Percentiles rank a stretch among this genome's conserved stretches.
phyloP scores from a whole-genome alignment of 2,113 vertebrate species.

The Pangasianodon hypophthalmus region DNA sequence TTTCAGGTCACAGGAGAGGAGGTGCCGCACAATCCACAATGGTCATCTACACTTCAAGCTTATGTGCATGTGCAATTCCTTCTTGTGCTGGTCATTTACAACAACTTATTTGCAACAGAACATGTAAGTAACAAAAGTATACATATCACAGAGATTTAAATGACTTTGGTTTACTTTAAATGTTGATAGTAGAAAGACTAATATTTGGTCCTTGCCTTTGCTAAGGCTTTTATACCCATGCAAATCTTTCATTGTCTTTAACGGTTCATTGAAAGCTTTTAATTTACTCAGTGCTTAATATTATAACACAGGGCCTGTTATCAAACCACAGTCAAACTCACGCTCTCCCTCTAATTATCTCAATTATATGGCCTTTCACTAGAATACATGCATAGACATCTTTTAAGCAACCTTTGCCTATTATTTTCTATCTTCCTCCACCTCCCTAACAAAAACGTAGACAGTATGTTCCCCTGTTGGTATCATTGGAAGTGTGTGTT shows the following conservation, averaged over 20 bases:
- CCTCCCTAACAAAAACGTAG: constrained; percentile 51
- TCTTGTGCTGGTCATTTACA: constrained; percentile 76
- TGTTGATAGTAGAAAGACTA: background rate
- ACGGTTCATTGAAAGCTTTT: constrained; percentile 21
- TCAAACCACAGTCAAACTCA: constrained; percentile 22
- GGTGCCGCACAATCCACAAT: constrained; percentile 71
- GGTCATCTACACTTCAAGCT: constrained; percentile 68
- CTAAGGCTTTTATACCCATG: constrained; percentile 27
- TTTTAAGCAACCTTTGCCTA: constrained; percentile 73
- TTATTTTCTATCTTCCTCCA: constrained; percentile 74
- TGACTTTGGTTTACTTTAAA: background rate
- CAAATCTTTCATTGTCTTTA: constrained; percentile 37
- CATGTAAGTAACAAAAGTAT: constrained; percentile 71
- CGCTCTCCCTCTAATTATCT: constrained; percentile 60
- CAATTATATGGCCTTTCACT: constrained; percentile 56
- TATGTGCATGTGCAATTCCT: constrained; percentile 81
- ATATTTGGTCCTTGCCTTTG: background rate
- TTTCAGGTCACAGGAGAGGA: constrained; percentile 84
- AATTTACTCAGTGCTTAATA: constrained; percentile 41
- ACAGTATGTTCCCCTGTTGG: constrained; percentile 66
- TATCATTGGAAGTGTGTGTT: constrained; percentile 74
- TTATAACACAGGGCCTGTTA: constrained; percentile 34
- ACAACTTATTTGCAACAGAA: constrained; percentile 76
- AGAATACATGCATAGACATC: constrained; percentile 61
- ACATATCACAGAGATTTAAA: background rate